Evolutionary conservation across 2,797 vertebrate genomes (phyloP).

Genomic region (Microctenopoma lineatum): DNA sequence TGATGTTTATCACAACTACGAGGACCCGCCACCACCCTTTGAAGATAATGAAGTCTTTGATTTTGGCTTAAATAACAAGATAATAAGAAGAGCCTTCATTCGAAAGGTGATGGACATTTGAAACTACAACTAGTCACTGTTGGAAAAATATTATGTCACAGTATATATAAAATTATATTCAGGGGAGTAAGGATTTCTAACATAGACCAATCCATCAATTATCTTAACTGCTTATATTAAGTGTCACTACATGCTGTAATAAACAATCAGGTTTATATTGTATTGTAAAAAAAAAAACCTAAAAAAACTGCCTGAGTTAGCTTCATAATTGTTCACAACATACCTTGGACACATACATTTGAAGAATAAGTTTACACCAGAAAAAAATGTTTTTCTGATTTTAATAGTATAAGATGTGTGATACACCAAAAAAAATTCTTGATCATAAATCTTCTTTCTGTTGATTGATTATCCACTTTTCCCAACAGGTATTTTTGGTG

Average conservation of each 20-base stretch:
- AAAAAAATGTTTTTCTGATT: neutral
- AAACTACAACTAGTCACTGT: neutral
- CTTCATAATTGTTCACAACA: no score
- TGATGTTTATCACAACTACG: slow-evolving; percentile 81
- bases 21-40: slow-evolving; percentile 88
- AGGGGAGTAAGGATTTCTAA: no score
- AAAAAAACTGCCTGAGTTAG: neutral
- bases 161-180: no score
- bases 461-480: slow-evolving; percentile 5
- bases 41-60: slow-evolving; percentile 88
- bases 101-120: slow-evolving; percentile 84
- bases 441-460: neutral
- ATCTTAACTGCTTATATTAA: no score
- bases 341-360: neutral
- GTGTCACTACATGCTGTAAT: no score
- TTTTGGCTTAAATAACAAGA: slow-evolving; percentile 88
- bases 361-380: neutral
- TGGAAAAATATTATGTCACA: neutral
- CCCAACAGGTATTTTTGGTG: slow-evolving; percentile 90
- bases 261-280: no score
- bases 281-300: no score
- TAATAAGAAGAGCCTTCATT: slow-evolving; percentile 89
- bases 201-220: no score
- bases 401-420: no score
- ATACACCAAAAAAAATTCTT: no score